Base-by-base conservation (phyloP, 2,113 vertebrate genomes). In the Rhinolophus sinicus region DNA sequence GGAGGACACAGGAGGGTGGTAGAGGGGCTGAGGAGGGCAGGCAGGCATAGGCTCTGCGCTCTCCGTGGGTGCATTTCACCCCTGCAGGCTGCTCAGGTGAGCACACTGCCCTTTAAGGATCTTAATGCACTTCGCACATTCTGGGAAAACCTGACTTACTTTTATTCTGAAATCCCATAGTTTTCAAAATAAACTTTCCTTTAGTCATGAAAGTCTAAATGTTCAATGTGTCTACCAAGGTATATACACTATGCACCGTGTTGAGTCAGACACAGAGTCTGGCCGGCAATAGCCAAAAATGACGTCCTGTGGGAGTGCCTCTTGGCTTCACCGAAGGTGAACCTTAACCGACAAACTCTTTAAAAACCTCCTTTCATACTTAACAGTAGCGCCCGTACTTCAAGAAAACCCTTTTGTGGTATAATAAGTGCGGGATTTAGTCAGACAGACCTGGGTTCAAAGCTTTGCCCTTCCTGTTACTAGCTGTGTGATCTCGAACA, bases 191-290 rank as follows among this genome's bases (percentile, higher is more conserved):
- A 15, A 56, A n/a, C 11, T 83, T 73, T 16, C 47, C 65, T 81
- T 73, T 26, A 24, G 4, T 28, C 54, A 35, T 24, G 44, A 44
- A 64, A 78, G 22, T 80, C 64, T 40, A 58, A 75, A n/a, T 47
- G 28, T n/a, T 44, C 19, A 15, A 24, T 8, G 65, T 30, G 3
- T 35, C 47, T 62, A 26, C 47, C n/a, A 92, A 72, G 47, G 56
- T 47, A 14, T 30, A 1, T 13, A 47, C 56, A 44, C 14, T 47
- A 14, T 1, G 30, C 0, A 1, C 56, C 54, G 18, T 0, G 4
- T 18, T 54, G 89, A 60, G 5, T 56, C 47, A 14, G 44, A 67
- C 56, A 1, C 73, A 1, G 3, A 28, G 86, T 76, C 64, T 50
- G 18, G 72, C 21, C 28, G 13, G 52, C 73, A 86, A 28, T 3